phyloP scores from a whole-genome alignment of 2,888 invertebrate genomes.

The Autographa pulchrina region DNA sequence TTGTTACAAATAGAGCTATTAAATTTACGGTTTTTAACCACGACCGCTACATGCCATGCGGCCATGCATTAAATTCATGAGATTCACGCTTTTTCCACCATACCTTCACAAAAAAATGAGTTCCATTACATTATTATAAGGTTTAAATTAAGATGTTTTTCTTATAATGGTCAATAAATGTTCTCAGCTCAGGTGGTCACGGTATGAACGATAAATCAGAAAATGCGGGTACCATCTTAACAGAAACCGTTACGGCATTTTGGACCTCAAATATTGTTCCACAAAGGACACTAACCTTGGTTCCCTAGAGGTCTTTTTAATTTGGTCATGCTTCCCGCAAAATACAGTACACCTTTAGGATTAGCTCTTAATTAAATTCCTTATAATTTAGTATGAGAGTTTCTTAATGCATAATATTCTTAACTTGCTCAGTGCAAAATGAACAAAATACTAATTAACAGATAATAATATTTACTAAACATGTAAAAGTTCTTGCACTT shows the following conservation, averaged over 20 bases:
- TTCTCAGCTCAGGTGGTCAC: constrained; percentile 68
- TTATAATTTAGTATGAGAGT: constrained; percentile 64
- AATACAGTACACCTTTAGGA: constrained; percentile 62
- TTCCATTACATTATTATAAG: constrained; percentile 46
- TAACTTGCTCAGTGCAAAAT: neutral
- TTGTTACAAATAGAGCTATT: constrained; percentile 4
- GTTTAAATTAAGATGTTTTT: constrained; percentile 59
- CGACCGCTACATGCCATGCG: neutral
- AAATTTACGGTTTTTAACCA: neutral
- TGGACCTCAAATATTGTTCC: constrained; percentile 48
- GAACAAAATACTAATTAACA: too few species aligned
- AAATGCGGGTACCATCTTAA: constrained; percentile 60
- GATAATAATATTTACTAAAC: too few species aligned
- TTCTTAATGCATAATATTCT: constrained; percentile 51
- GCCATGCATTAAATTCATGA: neutral
- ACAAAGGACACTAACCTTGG: constrained; percentile 44
- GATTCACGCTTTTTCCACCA: neutral
- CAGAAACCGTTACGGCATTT: constrained; percentile 46
- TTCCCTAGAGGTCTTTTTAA: constrained; percentile 50
- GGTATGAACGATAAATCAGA: constrained; percentile 69
- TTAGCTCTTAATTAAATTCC: constrained; percentile 70
- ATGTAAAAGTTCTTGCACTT: too few species aligned
- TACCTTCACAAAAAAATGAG: constrained; percentile 26
- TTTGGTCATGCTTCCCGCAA: constrained; percentile 53
- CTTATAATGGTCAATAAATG: constrained; percentile 68